Evolutionary conservation across 2,113 vertebrate genomes (phyloP), one percentile per base, ranked within the genome.

Genomic region (Passer montanus): DNA sequence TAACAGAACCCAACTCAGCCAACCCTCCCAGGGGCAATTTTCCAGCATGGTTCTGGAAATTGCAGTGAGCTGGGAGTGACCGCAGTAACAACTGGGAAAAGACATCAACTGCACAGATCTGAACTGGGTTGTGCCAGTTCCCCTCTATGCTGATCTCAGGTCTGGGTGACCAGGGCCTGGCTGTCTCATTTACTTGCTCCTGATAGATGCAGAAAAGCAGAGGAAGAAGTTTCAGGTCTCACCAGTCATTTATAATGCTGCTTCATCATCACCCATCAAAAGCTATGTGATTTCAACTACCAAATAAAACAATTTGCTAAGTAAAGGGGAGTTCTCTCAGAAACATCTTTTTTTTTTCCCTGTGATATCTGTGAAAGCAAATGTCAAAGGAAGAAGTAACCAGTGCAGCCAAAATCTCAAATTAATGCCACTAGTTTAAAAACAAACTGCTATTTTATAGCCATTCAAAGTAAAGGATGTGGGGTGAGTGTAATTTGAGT

Each of bases 61-160:
- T 22, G 21, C 46, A 72, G 31, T 44, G 56, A 74, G 46, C 13
- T 1, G 0, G 39, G 35, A 7, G 30, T 76, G 28, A 47, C 44
- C 24, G 60, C 46, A 78, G 30, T 20, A 78, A 75, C 31, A 8
- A 24, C 20, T 67, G n/a, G 22, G 44, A 88, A 47, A 80, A 33
- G 30, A 46, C 11, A 41, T 26, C 22, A 75, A 22, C 62, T 31
- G 5, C 26, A 26, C 1, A n/a, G 56, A 49, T 31, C 33, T 4
- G 56, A 85, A 17, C 39, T 33, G n/a, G 20, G 15, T 53, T 70
- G 3, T 21, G 56, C 31, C 37, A 37, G 16, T 22, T 62, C 24
- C 15, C 26, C 33, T 46, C 74, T 19, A 16, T 0, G 2, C 33
- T 0, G 2, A 55, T 28, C 12, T 46, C 4, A 8, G 23, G n/a